phyloP scores from a whole-genome alignment of 2,113 vertebrate genomes.

The Bungarus multicinctus region DNA sequence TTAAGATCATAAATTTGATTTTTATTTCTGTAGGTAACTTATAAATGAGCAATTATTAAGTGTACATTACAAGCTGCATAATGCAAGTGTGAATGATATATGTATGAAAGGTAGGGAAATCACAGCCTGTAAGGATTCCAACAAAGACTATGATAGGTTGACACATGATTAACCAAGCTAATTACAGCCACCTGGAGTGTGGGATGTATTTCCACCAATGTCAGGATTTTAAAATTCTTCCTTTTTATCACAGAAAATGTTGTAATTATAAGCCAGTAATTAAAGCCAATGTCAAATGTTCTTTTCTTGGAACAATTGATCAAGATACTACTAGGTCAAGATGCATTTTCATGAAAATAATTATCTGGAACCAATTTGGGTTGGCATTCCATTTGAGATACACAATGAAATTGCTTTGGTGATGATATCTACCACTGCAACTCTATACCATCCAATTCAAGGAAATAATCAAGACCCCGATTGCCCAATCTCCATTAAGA shows the following conservation, averaged over 20 bases:
- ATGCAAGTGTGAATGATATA: neutral
- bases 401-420: neutral
- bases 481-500: neutral
- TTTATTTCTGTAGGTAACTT: neutral
- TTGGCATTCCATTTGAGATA: neutral
- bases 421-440: neutral
- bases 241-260: neutral
- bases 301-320: neutral
- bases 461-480: neutral
- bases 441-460: neutral
- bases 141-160: neutral
- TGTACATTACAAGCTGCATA: neutral
- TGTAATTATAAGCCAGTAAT: neutral
- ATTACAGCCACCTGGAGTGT: neutral
- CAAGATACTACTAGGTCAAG: neutral
- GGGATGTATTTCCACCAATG: neutral
- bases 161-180: neutral
- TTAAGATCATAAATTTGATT: neutral
- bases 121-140: neutral
- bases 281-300: neutral
- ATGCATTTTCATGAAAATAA: neutral
- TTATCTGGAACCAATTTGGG: neutral
- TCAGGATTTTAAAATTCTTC: neutral
- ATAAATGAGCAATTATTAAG: neutral
- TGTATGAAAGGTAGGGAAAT: neutral